phyloP scores from a whole-genome alignment of 2,888 invertebrate genomes.

The Drosophila pseudotalamancana region DNA sequence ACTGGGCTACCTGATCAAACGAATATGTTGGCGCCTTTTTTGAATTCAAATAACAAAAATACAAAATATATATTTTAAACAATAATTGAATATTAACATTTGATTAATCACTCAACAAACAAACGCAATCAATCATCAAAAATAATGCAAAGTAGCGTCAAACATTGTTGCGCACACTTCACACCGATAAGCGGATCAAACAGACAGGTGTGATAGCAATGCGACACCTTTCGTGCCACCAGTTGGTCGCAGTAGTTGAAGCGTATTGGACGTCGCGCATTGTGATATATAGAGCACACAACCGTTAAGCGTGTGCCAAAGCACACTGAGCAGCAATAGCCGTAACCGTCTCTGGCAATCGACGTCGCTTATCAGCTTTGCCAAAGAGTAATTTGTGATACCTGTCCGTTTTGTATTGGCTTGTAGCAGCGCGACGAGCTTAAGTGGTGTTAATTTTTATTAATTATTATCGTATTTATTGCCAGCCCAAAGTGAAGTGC shows the following conservation, averaged over 20 bases:
- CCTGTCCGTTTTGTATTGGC: slow-evolving; percentile 73
- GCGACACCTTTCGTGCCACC: slow-evolving; percentile 20
- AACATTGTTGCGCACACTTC: slow-evolving; percentile 7
- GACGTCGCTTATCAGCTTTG: slow-evolving; percentile 69
- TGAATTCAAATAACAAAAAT: neutral
- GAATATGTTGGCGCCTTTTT: slow-evolving; percentile 12
- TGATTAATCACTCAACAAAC: slow-evolving; percentile 4
- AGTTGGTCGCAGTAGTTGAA: slow-evolving; percentile 61
- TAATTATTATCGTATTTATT: slow-evolving; percentile 79
- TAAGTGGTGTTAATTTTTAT: slow-evolving; percentile 81
- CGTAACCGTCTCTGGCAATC: slow-evolving; percentile 38
- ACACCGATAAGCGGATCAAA: slow-evolving; percentile 46
- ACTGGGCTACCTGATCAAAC: neutral
- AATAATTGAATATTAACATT: neutral
- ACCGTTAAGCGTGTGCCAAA: slow-evolving; percentile 33
- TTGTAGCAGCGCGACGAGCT: slow-evolving; percentile 60
- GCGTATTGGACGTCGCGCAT: slow-evolving; percentile 45
- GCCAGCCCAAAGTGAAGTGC: slow-evolving; percentile 65
- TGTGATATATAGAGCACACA: slow-evolving; percentile 7
- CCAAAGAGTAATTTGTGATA: slow-evolving; percentile 80
- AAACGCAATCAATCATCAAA: slow-evolving; percentile 27
- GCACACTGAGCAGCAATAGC: slow-evolving; percentile 28
- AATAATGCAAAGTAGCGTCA: neutral
- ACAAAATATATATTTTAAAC: neutral
- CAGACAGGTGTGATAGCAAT: slow-evolving; percentile 39